A percentile compares a stretch with the other conserved stretches of the same genome.
phyloP scores from a whole-genome alignment of 2,797 vertebrate species.

The Ctenochaetus hawaiiensis region DNA sequence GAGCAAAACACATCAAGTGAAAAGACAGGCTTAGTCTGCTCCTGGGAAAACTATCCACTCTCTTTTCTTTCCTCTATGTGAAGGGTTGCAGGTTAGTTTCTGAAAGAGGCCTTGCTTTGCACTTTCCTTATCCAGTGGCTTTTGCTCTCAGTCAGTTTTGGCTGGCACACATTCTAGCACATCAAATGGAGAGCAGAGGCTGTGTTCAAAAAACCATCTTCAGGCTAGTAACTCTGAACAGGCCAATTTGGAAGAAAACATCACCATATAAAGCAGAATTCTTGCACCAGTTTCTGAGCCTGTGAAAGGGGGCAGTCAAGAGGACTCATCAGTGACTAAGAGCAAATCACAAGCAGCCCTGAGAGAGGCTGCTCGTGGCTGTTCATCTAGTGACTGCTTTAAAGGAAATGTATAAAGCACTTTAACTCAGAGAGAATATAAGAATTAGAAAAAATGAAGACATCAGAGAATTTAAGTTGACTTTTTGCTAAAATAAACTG shows the following conservation, averaged over 20 bases:
- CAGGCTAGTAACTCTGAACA: slow-evolving; percentile 11
- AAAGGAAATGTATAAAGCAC: slow-evolving; percentile 1
- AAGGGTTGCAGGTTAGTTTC: slow-evolving; percentile 15
- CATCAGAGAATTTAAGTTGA: no score
- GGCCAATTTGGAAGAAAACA: slow-evolving; percentile 17
- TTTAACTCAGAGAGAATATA: no score
- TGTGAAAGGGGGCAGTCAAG: background rate
- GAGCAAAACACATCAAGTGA: slow-evolving; percentile 50
- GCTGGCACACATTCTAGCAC: slow-evolving; percentile 28
- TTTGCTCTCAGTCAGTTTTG: slow-evolving; percentile 27
- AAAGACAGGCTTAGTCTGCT: slow-evolving; percentile 35
- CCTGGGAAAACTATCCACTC: slow-evolving; percentile 23
- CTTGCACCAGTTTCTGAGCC: slow-evolving; percentile 5
- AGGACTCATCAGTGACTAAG: background rate
- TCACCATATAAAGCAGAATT: slow-evolving; percentile 1
- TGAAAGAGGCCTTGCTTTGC: slow-evolving; percentile 22
- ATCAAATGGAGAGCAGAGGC: slow-evolving; percentile 35
- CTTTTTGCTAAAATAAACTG: no score
- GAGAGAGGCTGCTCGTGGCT: background rate
- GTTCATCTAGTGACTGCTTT: background rate
- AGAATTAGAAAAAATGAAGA: no score
- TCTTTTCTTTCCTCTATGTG: background rate
- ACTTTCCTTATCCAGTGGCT: slow-evolving; percentile 27
- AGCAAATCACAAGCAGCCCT: slow-evolving; percentile 2
- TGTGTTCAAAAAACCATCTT: background rate